Percentiles rank a stretch among this genome's conserved stretches.
Conservation (phyloP, 2,888 invertebrate genomes). For the Pherbina coryleti region DNA sequence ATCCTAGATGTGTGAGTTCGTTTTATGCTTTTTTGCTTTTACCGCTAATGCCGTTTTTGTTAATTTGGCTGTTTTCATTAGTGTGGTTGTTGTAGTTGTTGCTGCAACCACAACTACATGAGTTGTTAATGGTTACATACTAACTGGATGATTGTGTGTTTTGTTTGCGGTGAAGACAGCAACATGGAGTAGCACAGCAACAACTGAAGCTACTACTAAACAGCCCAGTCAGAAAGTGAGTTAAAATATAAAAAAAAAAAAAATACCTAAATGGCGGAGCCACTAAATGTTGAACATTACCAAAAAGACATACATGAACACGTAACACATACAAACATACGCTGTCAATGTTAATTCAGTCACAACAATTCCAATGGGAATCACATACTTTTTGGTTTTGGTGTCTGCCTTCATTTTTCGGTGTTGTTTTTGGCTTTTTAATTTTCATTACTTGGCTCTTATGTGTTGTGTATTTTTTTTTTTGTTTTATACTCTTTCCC, state of each 20-base stretch:
- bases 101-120: slow-evolving; percentile 12
- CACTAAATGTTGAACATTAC: not conserved
- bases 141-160: slow-evolving; percentile 22
- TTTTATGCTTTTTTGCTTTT: not conserved
- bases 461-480: slow-evolving; percentile 42
- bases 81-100: slow-evolving; percentile 2
- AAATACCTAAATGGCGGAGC: not conserved
- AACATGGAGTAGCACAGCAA: not conserved
- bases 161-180: slow-evolving; percentile 6
- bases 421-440: not conserved
- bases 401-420: slow-evolving; percentile 46
- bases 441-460: slow-evolving; percentile 32
- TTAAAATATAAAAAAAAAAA: not conserved
- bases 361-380: slow-evolving; percentile 29
- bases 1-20: not conserved
- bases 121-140: slow-evolving; percentile 24
- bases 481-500: slow-evolving; percentile 45
- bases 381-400: not conserved
- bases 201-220: not conserved
- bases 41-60: not conserved
- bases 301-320: not conserved
- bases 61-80: not conserved
- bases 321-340: not conserved
- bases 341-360: slow-evolving; percentile 34
- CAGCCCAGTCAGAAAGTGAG: not conserved